A percentile compares a stretch with the other conserved stretches of the same genome.
Evolutionary conservation across 1,140 invertebrate species (phyloP).

Genomic region (Oppia nitens): DNA sequence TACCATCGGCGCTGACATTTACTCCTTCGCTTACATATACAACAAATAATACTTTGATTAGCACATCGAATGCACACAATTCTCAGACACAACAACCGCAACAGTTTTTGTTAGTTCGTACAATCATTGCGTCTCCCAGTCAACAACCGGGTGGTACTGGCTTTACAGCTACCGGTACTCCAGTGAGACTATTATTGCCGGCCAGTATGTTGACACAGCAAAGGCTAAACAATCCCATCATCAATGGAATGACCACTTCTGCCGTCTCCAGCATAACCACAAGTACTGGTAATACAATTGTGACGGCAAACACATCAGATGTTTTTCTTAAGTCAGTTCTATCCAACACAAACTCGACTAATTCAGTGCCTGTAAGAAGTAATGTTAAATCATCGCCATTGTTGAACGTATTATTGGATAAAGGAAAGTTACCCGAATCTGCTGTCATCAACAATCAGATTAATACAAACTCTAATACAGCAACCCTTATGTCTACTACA

Average conservation of each 20-base stretch:
- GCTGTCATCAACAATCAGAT: slow-evolving; percentile 7
- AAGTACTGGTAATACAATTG: background rate
- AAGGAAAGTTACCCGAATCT: slow-evolving; percentile 19
- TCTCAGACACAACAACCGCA: slow-evolving; percentile 7
- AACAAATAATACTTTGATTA: background rate
- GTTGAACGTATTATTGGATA: slow-evolving; percentile 23
- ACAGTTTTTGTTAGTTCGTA: slow-evolving; percentile 16
- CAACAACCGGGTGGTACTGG: slow-evolving; percentile 4
- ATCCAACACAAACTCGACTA: slow-evolving; percentile 5
- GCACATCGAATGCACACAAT: background rate
- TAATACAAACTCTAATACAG: slow-evolving; percentile 4
- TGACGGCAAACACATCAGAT: background rate
- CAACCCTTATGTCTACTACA: background rate
- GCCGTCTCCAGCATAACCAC: background rate
- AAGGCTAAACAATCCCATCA: slow-evolving; percentile 1
- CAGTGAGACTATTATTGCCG: slow-evolving; percentile 13
- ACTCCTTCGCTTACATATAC: background rate
- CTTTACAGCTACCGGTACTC: background rate
- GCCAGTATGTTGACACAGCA: slow-evolving; percentile 11
- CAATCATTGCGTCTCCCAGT: slow-evolving; percentile 7
- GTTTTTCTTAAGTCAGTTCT: background rate
- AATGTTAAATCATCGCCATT: slow-evolving; percentile 21
- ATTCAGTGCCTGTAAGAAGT: slow-evolving; percentile 6
- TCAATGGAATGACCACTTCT: slow-evolving; percentile 18
- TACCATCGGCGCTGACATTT: background rate